Conservation (phyloP, 2,888 invertebrate genomes). For the Shargacucullia verbasci region DNA sequence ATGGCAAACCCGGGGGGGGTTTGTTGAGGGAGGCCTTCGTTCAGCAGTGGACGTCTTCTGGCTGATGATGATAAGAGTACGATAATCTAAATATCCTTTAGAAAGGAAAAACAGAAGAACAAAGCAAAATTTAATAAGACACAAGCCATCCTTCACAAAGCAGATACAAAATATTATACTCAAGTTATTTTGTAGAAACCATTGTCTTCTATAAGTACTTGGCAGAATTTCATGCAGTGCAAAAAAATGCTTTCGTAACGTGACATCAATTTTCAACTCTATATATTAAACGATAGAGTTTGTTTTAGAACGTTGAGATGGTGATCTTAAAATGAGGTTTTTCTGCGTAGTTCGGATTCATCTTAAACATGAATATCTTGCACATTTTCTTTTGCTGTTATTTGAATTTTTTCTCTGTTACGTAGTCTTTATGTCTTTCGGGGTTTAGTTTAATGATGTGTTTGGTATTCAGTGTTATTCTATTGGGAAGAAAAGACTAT, state of each 20-base stretch:
- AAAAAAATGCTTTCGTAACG: slow-evolving; percentile 21
- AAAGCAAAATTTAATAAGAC: slow-evolving; percentile 49
- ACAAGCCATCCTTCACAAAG: slow-evolving; percentile 21
- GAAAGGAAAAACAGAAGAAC: slow-evolving; percentile 11
- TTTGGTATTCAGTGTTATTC: not conserved
- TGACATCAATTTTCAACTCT: slow-evolving; percentile 18
- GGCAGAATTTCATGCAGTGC: slow-evolving; percentile 39
- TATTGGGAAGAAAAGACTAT: too few species aligned
- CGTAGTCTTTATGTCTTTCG: slow-evolving; percentile 21
- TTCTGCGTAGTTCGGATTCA: slow-evolving; percentile 52
- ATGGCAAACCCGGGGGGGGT: too few species aligned
- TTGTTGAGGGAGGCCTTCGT: too few species aligned
- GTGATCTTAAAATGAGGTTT: slow-evolving; percentile 31
- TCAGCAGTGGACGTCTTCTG: too few species aligned
- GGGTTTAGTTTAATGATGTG: slow-evolving; percentile 14
- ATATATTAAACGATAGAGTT: slow-evolving; percentile 1
- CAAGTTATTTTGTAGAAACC: slow-evolving; percentile 47
- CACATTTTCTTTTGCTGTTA: slow-evolving; percentile 49
- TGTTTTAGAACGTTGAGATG: slow-evolving; percentile 9
- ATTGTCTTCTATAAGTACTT: slow-evolving; percentile 48
- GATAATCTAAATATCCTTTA: too few species aligned
- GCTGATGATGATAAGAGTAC: too few species aligned
- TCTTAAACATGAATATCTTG: slow-evolving; percentile 61
- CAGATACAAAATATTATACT: slow-evolving; percentile 47
- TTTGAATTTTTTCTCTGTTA: slow-evolving; percentile 38